Evolutionary conservation across 2,888 invertebrate genomes (phyloP).

Genomic region (Dicyrtoma fusca): DNA sequence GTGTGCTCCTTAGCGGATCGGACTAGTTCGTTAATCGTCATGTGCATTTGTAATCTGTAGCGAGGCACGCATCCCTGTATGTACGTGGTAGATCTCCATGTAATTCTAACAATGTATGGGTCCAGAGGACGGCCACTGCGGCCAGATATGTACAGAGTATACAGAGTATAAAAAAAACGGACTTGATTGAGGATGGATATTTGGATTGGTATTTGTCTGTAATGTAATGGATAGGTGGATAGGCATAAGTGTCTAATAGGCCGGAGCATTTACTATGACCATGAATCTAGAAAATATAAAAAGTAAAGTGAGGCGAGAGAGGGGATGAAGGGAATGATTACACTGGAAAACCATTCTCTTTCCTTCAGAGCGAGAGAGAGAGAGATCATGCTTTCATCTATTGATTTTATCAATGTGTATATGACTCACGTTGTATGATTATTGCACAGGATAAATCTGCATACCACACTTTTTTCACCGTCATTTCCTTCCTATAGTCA

Average conservation of each 20-base stretch:
- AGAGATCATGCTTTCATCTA: conserved; percentile 44
- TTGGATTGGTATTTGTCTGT: neutral
- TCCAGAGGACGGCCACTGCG: too few relatives aligned
- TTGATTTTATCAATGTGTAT: conserved; percentile 47
- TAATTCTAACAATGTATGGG: too few relatives aligned
- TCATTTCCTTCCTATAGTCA: conserved; percentile 15
- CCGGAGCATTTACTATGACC: neutral
- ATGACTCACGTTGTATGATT: conserved; percentile 51
- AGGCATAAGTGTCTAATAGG: neutral
- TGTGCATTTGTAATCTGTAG: too few relatives aligned
- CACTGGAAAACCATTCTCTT: neutral
- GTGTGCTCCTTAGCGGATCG: too few relatives aligned
- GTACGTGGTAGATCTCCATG: too few relatives aligned
- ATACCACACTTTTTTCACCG: conserved; percentile 43
- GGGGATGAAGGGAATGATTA: conserved; percentile 40
- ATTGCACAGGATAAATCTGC: conserved; percentile 49
- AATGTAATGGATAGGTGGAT: neutral
- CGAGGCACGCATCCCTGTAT: too few relatives aligned
- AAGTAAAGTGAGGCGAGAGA: conserved; percentile 1
- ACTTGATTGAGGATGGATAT: neutral
- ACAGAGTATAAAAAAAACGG: too few relatives aligned
- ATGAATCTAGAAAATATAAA: conserved; percentile 5
- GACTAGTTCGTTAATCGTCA: too few relatives aligned
- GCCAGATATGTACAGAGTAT: too few relatives aligned
- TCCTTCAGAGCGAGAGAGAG: neutral